These are phyloP conservation scores for Anastrepha ludens DNA, from an alignment of 1,140 invertebrate species.

Conservation along the genomic window DNA sequence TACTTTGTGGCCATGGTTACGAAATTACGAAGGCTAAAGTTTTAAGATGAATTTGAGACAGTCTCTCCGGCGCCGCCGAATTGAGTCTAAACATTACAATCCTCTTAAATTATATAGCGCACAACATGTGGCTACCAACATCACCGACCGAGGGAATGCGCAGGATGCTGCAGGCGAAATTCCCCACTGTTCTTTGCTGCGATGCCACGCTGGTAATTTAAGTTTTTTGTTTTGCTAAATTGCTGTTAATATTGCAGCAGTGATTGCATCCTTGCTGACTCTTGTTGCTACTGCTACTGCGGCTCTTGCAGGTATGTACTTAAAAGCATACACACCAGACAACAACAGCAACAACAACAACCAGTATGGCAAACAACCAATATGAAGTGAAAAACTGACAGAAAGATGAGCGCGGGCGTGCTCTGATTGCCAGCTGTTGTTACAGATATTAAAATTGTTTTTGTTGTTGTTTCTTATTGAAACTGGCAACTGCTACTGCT, in stretches of 20 bases:
- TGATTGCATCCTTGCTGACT: slow-evolving; percentile 24
- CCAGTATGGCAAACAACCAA: not conserved
- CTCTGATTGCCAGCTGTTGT: slow-evolving; percentile 30
- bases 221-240: slow-evolving; percentile 25
- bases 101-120: not conserved
- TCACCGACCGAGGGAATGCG: slow-evolving; percentile 4
- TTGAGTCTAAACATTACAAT: slow-evolving; percentile 35
- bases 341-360: not conserved
- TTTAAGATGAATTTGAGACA: not conserved
- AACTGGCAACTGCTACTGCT: slow-evolving; percentile 9
- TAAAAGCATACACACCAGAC: not conserved
- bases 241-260: slow-evolving; percentile 34
- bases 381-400: slow-evolving; percentile 19
- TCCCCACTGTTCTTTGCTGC: not conserved
- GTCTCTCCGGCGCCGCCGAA: not conserved
- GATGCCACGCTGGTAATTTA: slow-evolving; percentile 8
- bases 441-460: not conserved
- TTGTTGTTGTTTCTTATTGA: not conserved
- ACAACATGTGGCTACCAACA: not conserved
- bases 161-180: slow-evolving; percentile 3
- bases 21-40: too few relatives aligned
- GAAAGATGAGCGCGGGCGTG: slow-evolving; percentile 46
- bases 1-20: too few relatives aligned
- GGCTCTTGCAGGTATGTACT: not conserved
- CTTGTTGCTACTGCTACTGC: slow-evolving; percentile 24